Evolutionary conservation across 2,888 invertebrate species (phyloP).

Genomic region (Caenorhabditis becei): DNA sequence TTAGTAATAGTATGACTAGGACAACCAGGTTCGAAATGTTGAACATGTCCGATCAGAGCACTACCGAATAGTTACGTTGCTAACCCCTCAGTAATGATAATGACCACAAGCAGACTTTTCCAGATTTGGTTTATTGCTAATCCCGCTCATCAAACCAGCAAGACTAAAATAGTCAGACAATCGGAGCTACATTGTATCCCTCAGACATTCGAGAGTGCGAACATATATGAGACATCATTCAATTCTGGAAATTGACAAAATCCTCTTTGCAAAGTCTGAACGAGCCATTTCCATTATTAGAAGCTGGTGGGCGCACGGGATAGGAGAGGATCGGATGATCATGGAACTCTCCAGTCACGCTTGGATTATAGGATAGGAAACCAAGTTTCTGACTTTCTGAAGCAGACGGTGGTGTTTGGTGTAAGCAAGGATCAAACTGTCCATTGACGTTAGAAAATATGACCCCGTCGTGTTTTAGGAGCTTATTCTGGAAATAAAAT

Average conservation of each 20-base stretch:
- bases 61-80: no score
- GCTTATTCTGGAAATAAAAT: no score
- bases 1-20: neutral
- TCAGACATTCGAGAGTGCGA: neutral
- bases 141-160: no score
- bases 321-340: neutral
- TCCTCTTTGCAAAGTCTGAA: neutral
- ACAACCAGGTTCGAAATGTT: neutral
- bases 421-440: neutral
- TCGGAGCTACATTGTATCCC: slow-evolving; percentile 3
- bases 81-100: no score
- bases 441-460: slow-evolving; percentile 1
- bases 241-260: neutral
- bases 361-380: neutral
- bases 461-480: neutral
- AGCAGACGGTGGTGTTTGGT: neutral
- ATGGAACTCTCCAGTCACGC: neutral
- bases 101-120: no score
- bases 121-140: no score
- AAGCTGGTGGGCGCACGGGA: neutral
- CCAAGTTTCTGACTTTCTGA: neutral
- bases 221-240: neutral
- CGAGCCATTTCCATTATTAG: neutral
- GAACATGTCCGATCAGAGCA: no score
- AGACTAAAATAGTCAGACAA: no score